These are phyloP conservation scores for Pelobates cultripes DNA, from an alignment of 2,797 vertebrate genomes.

Conservation along the genomic window DNA sequence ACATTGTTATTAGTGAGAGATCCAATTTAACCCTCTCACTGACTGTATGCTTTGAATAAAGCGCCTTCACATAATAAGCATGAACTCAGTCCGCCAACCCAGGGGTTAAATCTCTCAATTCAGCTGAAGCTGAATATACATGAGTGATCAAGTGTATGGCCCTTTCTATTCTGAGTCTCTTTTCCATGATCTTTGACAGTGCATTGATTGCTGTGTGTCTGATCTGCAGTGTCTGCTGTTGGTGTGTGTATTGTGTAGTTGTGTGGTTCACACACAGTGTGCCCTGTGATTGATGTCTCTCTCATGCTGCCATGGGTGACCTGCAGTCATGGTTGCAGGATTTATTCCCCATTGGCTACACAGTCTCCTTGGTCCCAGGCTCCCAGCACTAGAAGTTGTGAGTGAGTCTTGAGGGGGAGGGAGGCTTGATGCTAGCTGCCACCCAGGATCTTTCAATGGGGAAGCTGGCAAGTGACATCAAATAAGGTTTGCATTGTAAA, in stretches of 20 bases:
- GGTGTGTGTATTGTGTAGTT: slow-evolving; percentile 25
- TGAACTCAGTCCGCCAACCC: too few species aligned
- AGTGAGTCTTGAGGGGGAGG: slow-evolving; percentile 35
- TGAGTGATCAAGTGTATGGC: too few species aligned
- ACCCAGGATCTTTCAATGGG: slow-evolving; percentile 46
- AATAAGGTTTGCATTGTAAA: slow-evolving; percentile 48
- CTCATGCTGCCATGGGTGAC: slow-evolving; percentile 27
- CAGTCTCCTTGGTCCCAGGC: slow-evolving; percentile 27
- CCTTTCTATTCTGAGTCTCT: too few species aligned
- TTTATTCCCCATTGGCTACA: slow-evolving; percentile 39
- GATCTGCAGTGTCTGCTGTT: slow-evolving; percentile 8
- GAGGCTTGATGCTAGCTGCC: slow-evolving; percentile 32
- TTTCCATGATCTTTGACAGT: background rate
- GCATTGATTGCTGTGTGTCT: slow-evolving; percentile 3
- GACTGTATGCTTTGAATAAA: too few species aligned
- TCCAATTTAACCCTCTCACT: too few species aligned
- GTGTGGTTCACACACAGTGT: background rate
- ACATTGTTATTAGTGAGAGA: too few species aligned
- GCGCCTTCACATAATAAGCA: too few species aligned
- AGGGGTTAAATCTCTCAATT: too few species aligned
- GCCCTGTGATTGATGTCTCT: slow-evolving; percentile 26
- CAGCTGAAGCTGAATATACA: too few species aligned
- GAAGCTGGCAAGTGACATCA: slow-evolving; percentile 37
- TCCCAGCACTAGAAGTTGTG: slow-evolving; percentile 23
- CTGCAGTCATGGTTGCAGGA: slow-evolving; percentile 33